Conservation (phyloP, 2,888 invertebrate genomes). For the Exephanes ischioxanthus region DNA sequence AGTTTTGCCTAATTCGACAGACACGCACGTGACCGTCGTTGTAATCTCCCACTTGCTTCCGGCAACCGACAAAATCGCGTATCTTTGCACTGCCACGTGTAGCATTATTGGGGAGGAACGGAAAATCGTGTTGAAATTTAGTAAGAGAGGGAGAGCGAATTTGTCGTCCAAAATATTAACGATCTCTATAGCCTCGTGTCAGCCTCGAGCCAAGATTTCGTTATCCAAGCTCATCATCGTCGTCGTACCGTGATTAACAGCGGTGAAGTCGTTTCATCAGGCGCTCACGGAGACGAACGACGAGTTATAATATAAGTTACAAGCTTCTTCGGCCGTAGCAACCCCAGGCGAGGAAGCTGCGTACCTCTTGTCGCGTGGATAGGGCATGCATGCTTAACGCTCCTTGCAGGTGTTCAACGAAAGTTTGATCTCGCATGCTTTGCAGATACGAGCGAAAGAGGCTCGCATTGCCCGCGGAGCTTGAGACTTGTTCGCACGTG, state of each 20-base stretch:
- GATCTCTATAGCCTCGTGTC: slow-evolving; percentile 16
- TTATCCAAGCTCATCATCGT: slow-evolving; percentile 55
- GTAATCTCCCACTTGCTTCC: too few species aligned
- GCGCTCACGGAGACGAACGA: neutral
- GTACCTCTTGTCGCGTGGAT: slow-evolving; percentile 25
- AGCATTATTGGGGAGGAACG: neutral
- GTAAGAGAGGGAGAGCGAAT: neutral
- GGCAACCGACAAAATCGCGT: too few species aligned
- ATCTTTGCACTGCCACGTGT: too few species aligned
- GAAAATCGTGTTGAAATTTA: neutral
- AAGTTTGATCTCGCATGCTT: slow-evolving; percentile 25
- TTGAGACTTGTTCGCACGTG: slow-evolving; percentile 26
- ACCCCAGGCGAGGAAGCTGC: slow-evolving; percentile 44
- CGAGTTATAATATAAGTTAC: slow-evolving; percentile 37
- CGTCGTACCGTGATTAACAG: slow-evolving; percentile 16
- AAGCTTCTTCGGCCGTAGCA: slow-evolving; percentile 26
- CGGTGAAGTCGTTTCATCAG: slow-evolving; percentile 32
- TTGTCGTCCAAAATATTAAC: neutral
- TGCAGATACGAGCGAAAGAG: neutral
- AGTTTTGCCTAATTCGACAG: too few species aligned
- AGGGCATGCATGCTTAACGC: slow-evolving; percentile 11
- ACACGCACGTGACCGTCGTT: too few species aligned
- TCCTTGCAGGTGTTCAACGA: slow-evolving; percentile 3
- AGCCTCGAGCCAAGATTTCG: slow-evolving; percentile 40
- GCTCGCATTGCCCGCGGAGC: slow-evolving; percentile 34